Base-by-base conservation (phyloP, 2,797 vertebrate genomes). In the Gastrophryne carolinensis region DNA sequence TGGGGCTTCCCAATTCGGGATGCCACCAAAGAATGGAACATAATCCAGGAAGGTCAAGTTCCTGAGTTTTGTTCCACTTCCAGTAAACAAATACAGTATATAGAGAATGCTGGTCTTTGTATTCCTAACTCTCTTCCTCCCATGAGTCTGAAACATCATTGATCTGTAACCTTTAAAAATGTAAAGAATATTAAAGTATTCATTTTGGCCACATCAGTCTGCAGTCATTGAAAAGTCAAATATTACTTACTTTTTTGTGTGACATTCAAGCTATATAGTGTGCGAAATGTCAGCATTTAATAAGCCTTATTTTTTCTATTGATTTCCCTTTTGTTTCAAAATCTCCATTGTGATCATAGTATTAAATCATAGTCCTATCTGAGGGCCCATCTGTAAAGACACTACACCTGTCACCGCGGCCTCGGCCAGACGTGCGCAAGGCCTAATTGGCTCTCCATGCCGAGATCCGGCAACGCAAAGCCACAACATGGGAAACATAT, bases 241-340 rank as follows among this genome's bases (percentile, higher is more conserved):
- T 63, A 63, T 47, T 56, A 53, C 57, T 76, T 56, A 60, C 44
- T 72, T 58, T 64, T 30, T 78, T 61, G 49, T 72, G 41, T 78
- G 75, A 78, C 68, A 78, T 78, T 78, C 53, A 77, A 60, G 60
- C 54, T 78, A 78, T 78, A 72, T 64, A 53, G 53, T 78, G 52
- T 78, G 52, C 17, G 58, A 78, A 78, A 78, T 78, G 75, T 78
- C 68, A 72, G 37, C 52, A 72, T 60, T 66, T 78, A 72, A 78
- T 78, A 78, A 78, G 60, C 52, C 75, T 66, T 78, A 72, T 50
- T 50, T 49, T 41, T 44, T 73, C 6, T 69, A 78, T 78, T 65
- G 75, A 78, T 78, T 78, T 78, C 24, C 35, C 60, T 66, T 65
- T 77, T 71, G 52, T 72, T 57, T 65, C 41, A 19, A 53, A 72